Base-by-base conservation (phyloP, 1,140 invertebrate species). In the Drosophila saltans region DNA sequence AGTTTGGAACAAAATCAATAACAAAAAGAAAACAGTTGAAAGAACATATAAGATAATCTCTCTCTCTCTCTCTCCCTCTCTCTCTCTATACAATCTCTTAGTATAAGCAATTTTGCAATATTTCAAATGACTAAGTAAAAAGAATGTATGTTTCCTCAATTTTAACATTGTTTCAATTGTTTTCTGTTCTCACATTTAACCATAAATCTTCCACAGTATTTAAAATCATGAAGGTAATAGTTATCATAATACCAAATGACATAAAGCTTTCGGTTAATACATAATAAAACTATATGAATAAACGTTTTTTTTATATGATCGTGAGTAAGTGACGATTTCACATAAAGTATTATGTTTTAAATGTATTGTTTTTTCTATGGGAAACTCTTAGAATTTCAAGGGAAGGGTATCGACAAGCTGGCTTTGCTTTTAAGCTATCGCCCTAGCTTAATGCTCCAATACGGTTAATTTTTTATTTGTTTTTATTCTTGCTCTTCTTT, bases 151-250 rank as follows among this genome's bases (percentile, higher is more conserved):
- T 16, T 16, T 16, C 16, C 16, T 16, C 16, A 16, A 16, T 16
- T 16, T 16, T 16, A 16, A 36, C 33, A 36, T 0, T 36, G 33
- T 36, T 36, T 36, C 33, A 36, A 36, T 69, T 69, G 52, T 72
- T 73, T 61, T 36, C 16, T 61, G 8, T 48, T 48, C 45, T 6
- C 45, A 48, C 45, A 4, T 45, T 45, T 16, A 45, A 45, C 43
- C 4, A n/a, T 24, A 48, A 8, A 48, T 48, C 16, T 48, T 48
- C 16, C 45, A 6, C 16, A 48, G 11, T 21, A n/a, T n/a, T 16
- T 7, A 41, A 41, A 41, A 10, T 11, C 10, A 41, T 41, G 10
- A 41, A 43, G 41, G n/a, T 40, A 11, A n/a, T 43, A 43, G 11
- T n/a, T 5, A 43, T 11, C 2, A 11, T 40, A 40, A 40, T 40